phyloP scores from a whole-genome alignment of 2,113 vertebrate species.

The Nerophis lumbriciformis region DNA sequence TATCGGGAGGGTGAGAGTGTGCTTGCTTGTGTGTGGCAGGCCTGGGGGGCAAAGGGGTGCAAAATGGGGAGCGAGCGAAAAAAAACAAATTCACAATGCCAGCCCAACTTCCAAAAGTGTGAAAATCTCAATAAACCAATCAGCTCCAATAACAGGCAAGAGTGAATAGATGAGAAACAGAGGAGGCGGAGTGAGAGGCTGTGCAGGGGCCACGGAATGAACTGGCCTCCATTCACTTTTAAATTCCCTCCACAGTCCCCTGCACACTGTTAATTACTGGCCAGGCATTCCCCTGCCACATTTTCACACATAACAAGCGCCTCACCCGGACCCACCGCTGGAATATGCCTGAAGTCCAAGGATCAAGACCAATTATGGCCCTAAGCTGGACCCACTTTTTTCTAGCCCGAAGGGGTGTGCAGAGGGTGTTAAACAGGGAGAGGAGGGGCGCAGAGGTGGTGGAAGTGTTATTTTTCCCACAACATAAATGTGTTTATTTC shows the following conservation, averaged over 20 bases:
- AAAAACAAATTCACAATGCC: conserved; percentile 72
- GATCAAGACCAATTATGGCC: conserved; percentile 97
- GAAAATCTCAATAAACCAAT: conserved; percentile 98
- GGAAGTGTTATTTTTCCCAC: conserved; percentile 75
- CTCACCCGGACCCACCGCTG: conserved; percentile 86
- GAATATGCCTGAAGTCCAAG: conserved; percentile 89
- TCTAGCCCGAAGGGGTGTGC: conserved; percentile 52
- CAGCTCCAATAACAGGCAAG: conserved; percentile 90
- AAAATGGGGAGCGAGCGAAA: conserved; percentile 47
- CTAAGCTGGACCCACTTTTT: conserved; percentile 89
- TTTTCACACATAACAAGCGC: conserved; percentile 81
- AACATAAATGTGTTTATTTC: conserved; percentile 65
- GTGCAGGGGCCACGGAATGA: conserved; percentile 79
- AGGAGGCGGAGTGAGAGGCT: conserved; percentile 69
- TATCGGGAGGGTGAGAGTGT: conserved; percentile 6
- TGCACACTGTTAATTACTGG: conserved; percentile 96
- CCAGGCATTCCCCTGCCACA: conserved; percentile 88
- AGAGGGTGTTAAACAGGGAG: conserved; percentile 53
- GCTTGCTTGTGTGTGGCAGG: conserved; percentile 53
- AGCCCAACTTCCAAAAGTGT: conserved; percentile 84
- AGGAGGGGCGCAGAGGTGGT: conserved; percentile 63
- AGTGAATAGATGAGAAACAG: conserved; percentile 86
- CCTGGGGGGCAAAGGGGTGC: conserved; percentile 32
- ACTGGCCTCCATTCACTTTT: conserved; percentile 95
- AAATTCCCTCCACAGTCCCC: conserved; percentile 93